A percentile compares a stretch with the other conserved stretches of the same genome.
phyloP scores from a whole-genome alignment of 2,797 vertebrate species.

The Gymnopithys bicolor region DNA sequence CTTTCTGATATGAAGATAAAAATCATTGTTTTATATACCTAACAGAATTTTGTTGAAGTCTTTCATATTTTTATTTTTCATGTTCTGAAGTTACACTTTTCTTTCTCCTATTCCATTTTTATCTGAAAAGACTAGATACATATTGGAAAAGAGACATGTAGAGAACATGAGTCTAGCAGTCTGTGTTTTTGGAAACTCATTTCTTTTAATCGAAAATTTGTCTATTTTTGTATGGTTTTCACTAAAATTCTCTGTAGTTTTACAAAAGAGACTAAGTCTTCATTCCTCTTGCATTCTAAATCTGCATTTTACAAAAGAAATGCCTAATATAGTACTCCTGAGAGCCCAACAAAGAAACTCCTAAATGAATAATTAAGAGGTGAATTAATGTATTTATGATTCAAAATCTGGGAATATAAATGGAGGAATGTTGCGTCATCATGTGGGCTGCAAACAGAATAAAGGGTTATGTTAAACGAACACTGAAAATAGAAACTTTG shows the following conservation, averaged over 20 bases:
- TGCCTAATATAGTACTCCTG: conserved; percentile 67
- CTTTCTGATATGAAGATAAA: conserved; percentile 39
- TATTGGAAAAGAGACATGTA: conserved; percentile 53
- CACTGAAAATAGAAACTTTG: conserved; percentile 77
- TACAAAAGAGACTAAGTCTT: conserved; percentile 44
- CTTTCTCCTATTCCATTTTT: conserved; percentile 55
- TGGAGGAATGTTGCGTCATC: conserved; percentile 67
- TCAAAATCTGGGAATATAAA: conserved; percentile 72
- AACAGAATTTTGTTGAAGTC: conserved; percentile 33
- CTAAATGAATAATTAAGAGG: conserved; percentile 73
- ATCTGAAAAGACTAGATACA: conserved; percentile 34
- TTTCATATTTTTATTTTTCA: conserved; percentile 27
- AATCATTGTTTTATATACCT: conserved; percentile 17
- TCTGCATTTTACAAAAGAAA: conserved; percentile 71
- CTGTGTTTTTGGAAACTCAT: conserved; percentile 37
- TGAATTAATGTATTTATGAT: conserved; percentile 68
- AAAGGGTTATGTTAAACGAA: conserved; percentile 75
- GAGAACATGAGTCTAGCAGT: conserved; percentile 59
- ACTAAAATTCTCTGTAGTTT: conserved; percentile 68
- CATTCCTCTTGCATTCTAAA: conserved; percentile 62
- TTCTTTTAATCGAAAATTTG: conserved; percentile 64
- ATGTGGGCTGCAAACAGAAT: conserved; percentile 73
- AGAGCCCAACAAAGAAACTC: conserved; percentile 67
- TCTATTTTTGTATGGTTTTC: conserved; percentile 66
- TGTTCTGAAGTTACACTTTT: conserved; percentile 38